These are phyloP conservation scores for Sander vitreus DNA, from an alignment of 2,113 vertebrate species.

Conservation along the genomic window DNA sequence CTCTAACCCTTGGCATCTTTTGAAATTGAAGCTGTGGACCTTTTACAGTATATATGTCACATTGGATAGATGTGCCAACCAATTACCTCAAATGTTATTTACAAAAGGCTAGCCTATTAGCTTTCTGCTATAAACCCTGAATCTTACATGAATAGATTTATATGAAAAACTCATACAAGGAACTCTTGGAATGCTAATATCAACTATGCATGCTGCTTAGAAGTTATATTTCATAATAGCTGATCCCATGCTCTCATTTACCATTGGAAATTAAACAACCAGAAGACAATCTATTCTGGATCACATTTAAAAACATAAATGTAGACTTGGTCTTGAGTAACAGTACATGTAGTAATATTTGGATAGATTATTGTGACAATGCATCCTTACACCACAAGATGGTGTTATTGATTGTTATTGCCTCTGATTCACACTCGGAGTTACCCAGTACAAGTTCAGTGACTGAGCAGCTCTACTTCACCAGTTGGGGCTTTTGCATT, in stretches of 20 bases:
- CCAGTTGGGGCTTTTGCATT: background rate
- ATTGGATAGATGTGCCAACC: background rate
- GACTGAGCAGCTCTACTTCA: background rate
- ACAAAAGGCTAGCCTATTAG: background rate
- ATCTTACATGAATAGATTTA: background rate
- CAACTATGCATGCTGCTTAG: background rate
- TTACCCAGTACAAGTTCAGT: background rate
- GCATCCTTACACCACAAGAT: slow-evolving; percentile 50
- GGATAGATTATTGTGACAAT: background rate
- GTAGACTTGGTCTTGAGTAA: background rate
- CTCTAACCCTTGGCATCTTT: background rate
- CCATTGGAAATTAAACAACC: background rate
- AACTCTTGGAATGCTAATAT: background rate
- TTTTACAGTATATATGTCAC: background rate
- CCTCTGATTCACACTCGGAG: background rate
- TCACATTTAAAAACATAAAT: background rate
- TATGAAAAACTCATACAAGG: background rate
- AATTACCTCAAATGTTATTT: background rate
- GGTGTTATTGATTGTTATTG: slow-evolving; percentile 25
- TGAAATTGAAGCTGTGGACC: background rate
- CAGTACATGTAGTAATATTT: background rate
- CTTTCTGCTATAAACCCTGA: background rate
- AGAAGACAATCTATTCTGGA: background rate
- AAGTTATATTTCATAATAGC: background rate
- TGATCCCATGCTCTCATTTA: background rate